A percentile compares a stretch with the other conserved stretches of the same genome.
These are phyloP conservation scores for Puntigrus tetrazona DNA, from an alignment of 2,113 vertebrate genomes.

Conservation along the genomic window DNA sequence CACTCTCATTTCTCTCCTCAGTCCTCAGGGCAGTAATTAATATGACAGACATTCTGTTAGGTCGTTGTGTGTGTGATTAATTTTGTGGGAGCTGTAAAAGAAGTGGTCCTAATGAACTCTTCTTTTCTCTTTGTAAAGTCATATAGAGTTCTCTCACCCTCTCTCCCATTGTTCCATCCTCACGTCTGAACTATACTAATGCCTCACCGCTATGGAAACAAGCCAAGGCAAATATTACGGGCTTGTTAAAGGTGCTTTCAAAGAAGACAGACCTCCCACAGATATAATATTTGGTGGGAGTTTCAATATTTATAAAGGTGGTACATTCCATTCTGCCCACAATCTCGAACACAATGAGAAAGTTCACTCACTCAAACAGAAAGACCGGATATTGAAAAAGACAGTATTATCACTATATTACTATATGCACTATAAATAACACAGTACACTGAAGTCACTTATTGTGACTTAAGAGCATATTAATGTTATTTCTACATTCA, in stretches of 20 bases:
- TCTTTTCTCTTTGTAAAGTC: conserved; percentile 34
- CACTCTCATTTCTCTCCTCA: conserved; percentile 15
- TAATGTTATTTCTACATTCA: too few species aligned
- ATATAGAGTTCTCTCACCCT: conserved; percentile 18
- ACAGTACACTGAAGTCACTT: too few species aligned
- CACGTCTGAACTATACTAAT: conserved; percentile 7
- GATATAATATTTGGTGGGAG: not conserved
- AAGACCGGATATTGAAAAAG: not conserved
- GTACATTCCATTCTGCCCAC: not conserved
- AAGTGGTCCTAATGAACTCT: conserved; percentile 23
- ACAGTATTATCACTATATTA: not conserved
- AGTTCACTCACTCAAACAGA: not conserved
- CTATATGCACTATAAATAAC: too few species aligned
- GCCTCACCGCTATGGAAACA: not conserved
- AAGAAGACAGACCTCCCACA: conserved; percentile 9
- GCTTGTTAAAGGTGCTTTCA: not conserved
- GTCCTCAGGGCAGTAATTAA: conserved; percentile 45
- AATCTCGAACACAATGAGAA: not conserved
- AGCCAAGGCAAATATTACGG: conserved; percentile 25
- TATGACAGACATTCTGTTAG: conserved; percentile 48
- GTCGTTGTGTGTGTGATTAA: conserved; percentile 23
- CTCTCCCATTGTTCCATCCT: conserved; percentile 36
- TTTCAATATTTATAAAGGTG: not conserved
- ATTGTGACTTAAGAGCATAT: too few species aligned
- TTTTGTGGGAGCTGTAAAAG: conserved; percentile 43